Evolutionary conservation across 2,888 invertebrate genomes (phyloP).

Genomic region (Galerucella nymphaeae): DNA sequence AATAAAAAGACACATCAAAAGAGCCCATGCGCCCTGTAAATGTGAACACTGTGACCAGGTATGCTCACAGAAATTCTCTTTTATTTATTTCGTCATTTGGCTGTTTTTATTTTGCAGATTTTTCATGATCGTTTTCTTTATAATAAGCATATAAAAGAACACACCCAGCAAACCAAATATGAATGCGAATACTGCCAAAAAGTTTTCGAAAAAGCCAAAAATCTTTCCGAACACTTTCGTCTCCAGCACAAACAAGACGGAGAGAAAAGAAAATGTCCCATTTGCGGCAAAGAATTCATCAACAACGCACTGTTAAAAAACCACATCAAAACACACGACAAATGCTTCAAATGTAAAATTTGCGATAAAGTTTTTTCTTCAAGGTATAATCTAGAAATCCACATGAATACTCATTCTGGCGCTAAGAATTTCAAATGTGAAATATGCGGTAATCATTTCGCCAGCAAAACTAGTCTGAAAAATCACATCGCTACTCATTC

Average conservation of each 20-base stretch:
- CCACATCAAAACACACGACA: constrained; percentile 67
- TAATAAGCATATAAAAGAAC: constrained; percentile 53
- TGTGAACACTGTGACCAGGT: constrained; percentile 54
- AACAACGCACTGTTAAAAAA: constrained; percentile 67
- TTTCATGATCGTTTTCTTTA: constrained; percentile 55
- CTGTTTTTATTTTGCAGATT: constrained; percentile 38
- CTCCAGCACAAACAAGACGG: constrained; percentile 68
- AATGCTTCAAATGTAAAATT: constrained; percentile 58
- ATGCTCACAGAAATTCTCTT: constrained; percentile 3
- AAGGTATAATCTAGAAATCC: constrained; percentile 55
- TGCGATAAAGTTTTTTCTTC: constrained; percentile 55
- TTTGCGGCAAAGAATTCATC: constrained; percentile 67
- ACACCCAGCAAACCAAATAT: constrained; percentile 49
- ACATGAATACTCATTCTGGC: constrained; percentile 56
- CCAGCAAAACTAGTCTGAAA: constrained; percentile 54
- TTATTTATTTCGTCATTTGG: too few species aligned
- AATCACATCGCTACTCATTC: constrained; percentile 54
- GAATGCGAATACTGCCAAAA: constrained; percentile 55
- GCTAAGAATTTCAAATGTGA: constrained; percentile 53
- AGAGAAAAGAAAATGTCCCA: constrained; percentile 67
- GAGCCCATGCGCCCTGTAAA: constrained; percentile 54
- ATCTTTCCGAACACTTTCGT: constrained; percentile 55
- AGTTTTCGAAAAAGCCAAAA: constrained; percentile 54
- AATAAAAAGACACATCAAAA: constrained; percentile 54
- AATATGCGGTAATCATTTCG: constrained; percentile 52